These are phyloP conservation scores for Gymnopithys bicolor DNA, from an alignment of 2,797 vertebrate species.

Conservation along the genomic window DNA sequence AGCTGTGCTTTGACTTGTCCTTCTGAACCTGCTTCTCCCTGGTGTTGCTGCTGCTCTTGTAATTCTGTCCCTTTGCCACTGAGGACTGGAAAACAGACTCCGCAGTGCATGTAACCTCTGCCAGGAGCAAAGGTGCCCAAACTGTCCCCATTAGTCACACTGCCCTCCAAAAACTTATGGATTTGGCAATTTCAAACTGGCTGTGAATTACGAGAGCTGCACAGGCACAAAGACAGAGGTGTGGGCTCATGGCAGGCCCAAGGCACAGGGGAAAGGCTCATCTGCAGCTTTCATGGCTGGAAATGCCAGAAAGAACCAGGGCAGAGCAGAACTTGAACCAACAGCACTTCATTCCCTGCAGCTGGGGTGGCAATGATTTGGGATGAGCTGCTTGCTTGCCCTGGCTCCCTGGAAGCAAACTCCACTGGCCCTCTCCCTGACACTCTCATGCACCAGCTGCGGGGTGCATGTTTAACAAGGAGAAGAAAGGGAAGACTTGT, in stretches of 20 bases:
- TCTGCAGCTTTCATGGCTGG: neutral
- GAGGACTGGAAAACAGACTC: neutral
- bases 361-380: rapidly evolving
- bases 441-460: neutral
- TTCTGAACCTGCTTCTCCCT: neutral
- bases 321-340: neutral
- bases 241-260: rapidly evolving
- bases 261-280: neutral
- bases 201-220: neutral
- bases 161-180: neutral
- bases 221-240: neutral
- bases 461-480: neutral
- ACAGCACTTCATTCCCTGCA: rapidly evolving
- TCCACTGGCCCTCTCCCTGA: rapidly evolving
- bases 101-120: neutral
- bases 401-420: neutral
- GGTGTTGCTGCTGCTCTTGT: neutral
- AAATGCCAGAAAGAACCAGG: neutral
- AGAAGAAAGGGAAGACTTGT: neutral
- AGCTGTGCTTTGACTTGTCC: neutral
- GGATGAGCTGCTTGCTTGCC: neutral
- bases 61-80: neutral
- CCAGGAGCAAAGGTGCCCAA: neutral
- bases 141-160: neutral
- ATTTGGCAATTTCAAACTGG: neutral